Evolutionary conservation across 1,140 invertebrate genomes (phyloP), one percentile per base, ranked within the genome.

Genomic region (Papilio machaon): DNA sequence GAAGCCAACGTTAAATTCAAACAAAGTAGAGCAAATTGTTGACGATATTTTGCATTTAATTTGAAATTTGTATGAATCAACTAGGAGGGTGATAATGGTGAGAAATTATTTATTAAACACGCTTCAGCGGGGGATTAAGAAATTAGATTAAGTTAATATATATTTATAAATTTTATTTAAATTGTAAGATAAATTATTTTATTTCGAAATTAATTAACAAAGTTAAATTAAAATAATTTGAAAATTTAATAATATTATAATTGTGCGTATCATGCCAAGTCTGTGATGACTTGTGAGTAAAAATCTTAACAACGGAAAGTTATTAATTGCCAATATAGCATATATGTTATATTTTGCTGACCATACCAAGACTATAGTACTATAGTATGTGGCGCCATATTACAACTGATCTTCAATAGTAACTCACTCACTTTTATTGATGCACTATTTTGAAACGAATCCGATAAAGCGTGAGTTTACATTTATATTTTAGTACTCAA

Each of bases 1-100:
- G 52, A 7, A 76, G 46, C 74, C 19, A 76, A 52, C 47, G 46
- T 76, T 76, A 76, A 76, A 52, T 76, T 52, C 47, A 52, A 76
- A 49, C 74, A 4, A 19, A 52, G 19, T 43, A 7, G n/a, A 47
- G 1, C 11, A 52, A 52, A 49, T 76, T 76, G 74, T 76, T 54
- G 47, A 76, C 19, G 19, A 74, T 74, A 19, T 47, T 76, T 52
- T 54, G 23, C 47, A 54, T 76, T 76, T 8, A 54, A 52, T 46
- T 46, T 19, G 35, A 70, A 70, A 60, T 52, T 60, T 10, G 23
- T 64, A 64, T 60, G 58, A 60, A 60, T 70, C 11, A 17, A 30
- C 30, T 35, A 15, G 60, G 30, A 6, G 30, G 30, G 0, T 35
- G 23, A 54, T 30, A 70, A 70, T 15, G 35, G 23, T 35, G 5